Conservation (phyloP, 2,888 invertebrate genomes). For the Caradrina clavipalpis region DNA sequence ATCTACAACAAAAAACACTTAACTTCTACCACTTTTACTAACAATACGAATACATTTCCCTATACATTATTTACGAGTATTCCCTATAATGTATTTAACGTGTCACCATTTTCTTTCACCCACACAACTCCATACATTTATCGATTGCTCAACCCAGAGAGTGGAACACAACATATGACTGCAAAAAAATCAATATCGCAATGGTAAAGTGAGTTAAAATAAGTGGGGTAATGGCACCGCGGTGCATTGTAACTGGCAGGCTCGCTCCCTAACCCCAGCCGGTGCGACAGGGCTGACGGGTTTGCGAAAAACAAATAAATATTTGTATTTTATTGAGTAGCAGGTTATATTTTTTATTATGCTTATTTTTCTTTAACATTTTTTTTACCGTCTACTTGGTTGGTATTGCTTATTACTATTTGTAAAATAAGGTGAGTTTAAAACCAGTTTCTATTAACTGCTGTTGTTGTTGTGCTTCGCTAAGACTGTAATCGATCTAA, state of each 20-base stretch:
- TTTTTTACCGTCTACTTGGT: not conserved
- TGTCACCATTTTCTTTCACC: not conserved
- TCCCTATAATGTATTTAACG: not conserved
- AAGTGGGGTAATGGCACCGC: conserved; percentile 86
- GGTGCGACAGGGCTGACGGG: conserved; percentile 67
- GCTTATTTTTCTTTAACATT: not conserved
- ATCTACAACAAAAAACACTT: not conserved
- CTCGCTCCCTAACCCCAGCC: conserved; percentile 70
- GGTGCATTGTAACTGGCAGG: conserved; percentile 78
- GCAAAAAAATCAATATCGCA: conserved; percentile 86
- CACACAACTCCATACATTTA: conserved; percentile 27
- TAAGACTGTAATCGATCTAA: not conserved
- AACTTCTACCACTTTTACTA: not conserved
- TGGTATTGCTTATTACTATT: too few species aligned
- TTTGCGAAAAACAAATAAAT: conserved; percentile 5
- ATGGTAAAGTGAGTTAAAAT: conserved; percentile 83
- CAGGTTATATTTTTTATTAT: not conserved
- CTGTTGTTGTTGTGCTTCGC: not conserved
- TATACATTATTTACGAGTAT: not conserved
- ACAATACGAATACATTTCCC: too few species aligned
- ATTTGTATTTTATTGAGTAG: not conserved
- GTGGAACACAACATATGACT: conserved; percentile 73
- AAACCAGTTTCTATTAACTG: too few species aligned
- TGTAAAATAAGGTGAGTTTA: too few species aligned
- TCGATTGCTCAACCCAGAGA: conserved; percentile 49